These are phyloP conservation scores for Agrilus mali DNA, from an alignment of 2,888 invertebrate species.

Conservation along the genomic window DNA sequence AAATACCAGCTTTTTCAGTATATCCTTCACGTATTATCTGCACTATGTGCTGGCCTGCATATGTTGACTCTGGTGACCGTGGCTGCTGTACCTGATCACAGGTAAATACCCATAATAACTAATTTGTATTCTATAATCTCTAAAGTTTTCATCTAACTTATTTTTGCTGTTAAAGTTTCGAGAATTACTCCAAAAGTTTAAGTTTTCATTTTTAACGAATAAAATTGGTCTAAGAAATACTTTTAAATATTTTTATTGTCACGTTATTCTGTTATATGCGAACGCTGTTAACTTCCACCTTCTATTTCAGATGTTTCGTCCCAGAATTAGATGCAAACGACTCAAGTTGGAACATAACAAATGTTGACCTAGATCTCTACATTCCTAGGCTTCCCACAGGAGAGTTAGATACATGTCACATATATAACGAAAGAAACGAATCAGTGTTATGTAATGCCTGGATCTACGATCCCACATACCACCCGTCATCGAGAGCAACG, in stretches of 20 bases:
- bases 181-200: no score
- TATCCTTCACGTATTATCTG: constrained; percentile 61
- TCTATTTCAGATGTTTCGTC: constrained; percentile 43
- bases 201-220: no score
- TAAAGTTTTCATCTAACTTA: no score
- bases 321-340: constrained; percentile 42
- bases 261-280: no score
- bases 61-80: constrained; percentile 73
- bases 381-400: constrained; percentile 47
- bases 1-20: constrained; percentile 71
- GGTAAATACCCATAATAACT: constrained; percentile 20
- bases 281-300: no score
- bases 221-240: no score
- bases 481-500: constrained; percentile 58
- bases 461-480: constrained; percentile 63
- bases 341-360: constrained; percentile 35
- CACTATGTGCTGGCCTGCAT: constrained; percentile 67
- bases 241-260: no score
- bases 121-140: no score
- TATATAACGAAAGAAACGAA: constrained; percentile 29
- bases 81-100: constrained; percentile 65
- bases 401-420: constrained; percentile 49
- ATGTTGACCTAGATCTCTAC: constrained; percentile 36
- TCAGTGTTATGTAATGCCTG: constrained; percentile 41
- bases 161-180: no score